Evolutionary conservation across 1,140 invertebrate species (phyloP), one percentile per base, ranked within the genome.

Genomic region (Drosophila yakuba): DNA sequence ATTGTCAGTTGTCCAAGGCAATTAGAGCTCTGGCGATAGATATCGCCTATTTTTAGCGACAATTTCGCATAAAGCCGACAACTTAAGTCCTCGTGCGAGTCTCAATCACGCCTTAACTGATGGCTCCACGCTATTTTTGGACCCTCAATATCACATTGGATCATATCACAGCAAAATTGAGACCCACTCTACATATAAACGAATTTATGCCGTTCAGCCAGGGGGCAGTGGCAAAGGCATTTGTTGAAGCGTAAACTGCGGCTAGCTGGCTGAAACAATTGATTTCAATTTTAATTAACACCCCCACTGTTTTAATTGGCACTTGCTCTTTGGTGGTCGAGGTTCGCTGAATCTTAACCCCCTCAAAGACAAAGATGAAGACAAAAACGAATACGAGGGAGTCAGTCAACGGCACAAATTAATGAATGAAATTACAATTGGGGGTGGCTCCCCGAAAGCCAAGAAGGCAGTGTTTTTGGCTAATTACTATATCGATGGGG

Each of bases 231-330:
- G 14, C 8, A 8, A 8, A 11, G 11, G 3, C 38, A 57, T 17
- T 36, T 60, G 44, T 25, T 67, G 60, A 45, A 55, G 52, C 28
- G 44, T 52, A 35, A 56, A 54, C 28, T 50, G 25, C 7, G 47
- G 23, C n/a, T 23, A 41, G 47, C 51, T 55, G 48, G 39, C 23
- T 38, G 58, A 51, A 64, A 63, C 82, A 86, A 86, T 86, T 86
- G 78, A 88, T 88, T 80, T 73, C 36, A 85, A 74, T 84, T 82
- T 86, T 83, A 88, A 86, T 86, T 88, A 88, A 86, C 84, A 79
- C 75, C 83, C 83, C 56, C 83, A 64, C 41, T 25, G 25, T 69
- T 88, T 88, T 89, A 88, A 88, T 88, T 88, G 83, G 62, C 83
- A 83, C 79, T 88, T 88, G 83, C 79, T 79, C 72, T 82, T 54